These are phyloP conservation scores for Zaprionus tsacasi DNA, from an alignment of 1,140 invertebrate genomes.

Conservation along the genomic window DNA sequence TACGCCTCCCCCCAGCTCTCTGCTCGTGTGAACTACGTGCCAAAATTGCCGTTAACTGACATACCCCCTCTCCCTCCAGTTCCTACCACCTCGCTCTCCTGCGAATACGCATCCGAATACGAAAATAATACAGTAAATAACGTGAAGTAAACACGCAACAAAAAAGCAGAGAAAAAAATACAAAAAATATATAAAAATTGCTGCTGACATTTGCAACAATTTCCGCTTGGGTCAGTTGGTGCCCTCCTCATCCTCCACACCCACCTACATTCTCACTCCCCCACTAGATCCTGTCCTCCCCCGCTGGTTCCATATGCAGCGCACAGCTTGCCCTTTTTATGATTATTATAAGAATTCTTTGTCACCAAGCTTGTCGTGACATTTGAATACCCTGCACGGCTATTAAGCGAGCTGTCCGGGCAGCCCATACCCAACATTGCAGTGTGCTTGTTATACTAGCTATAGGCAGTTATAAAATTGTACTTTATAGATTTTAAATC, in stretches of 20 bases:
- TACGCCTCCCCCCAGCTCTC: background rate
- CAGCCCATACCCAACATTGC: background rate
- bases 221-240: conserved; percentile 72
- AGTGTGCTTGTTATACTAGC: background rate
- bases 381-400: conserved; percentile 6
- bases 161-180: conserved; percentile 5
- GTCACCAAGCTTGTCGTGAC: background rate
- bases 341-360: conserved; percentile 68
- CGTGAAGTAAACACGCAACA: conserved; percentile 59
- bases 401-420: background rate
- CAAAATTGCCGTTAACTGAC: conserved; percentile 57
- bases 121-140: conserved; percentile 65
- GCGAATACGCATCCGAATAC: conserved; percentile 28
- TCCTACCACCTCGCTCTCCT: background rate
- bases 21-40: conserved; percentile 48
- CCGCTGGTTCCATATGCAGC: conserved; percentile 56
- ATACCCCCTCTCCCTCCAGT: background rate
- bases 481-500: no score
- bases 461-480: no score
- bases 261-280: background rate
- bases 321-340: conserved; percentile 65
- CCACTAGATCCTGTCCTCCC: background rate
- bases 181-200: conserved; percentile 50
- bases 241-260: conserved; percentile 1
- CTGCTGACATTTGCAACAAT: conserved; percentile 80